phyloP scores from a whole-genome alignment of 2,888 invertebrate genomes.

The Macrophya annulata region DNA sequence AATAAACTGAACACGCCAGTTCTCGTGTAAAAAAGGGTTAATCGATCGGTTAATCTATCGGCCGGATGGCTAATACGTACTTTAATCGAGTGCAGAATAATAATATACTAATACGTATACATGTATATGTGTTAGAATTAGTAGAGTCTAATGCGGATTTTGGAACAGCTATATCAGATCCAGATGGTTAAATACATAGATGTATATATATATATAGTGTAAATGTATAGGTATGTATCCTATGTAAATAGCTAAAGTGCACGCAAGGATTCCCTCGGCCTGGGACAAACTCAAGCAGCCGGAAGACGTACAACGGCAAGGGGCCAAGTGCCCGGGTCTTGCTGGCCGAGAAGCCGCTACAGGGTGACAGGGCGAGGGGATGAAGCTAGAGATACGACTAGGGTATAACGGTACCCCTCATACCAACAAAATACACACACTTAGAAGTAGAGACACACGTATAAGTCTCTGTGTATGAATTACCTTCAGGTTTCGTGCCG shows the following conservation, averaged over 20 bases:
- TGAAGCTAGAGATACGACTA: conserved; percentile 28
- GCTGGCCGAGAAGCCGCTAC: conserved; percentile 39
- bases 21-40: background rate
- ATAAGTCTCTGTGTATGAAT: background rate
- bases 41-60: background rate
- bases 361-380: conserved; percentile 8
- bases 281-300: conserved; percentile 36
- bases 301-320: conserved; percentile 49
- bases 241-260: conserved; percentile 35
- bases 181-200: conserved; percentile 1
- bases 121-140: background rate
- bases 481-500: conserved; percentile 15
- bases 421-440: background rate
- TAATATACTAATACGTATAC: background rate
- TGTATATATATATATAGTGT: background rate
- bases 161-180: background rate
- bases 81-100: background rate
- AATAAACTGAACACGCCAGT: background rate
- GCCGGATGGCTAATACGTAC: background rate
- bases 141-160: background rate
- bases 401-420: background rate
- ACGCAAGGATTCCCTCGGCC: conserved; percentile 26
- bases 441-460: background rate
- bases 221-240: background rate
- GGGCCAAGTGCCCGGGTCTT: conserved; percentile 51